Evolutionary conservation across 1,140 invertebrate genomes (phyloP).

Genomic region (Tetramorium simillimum): DNA sequence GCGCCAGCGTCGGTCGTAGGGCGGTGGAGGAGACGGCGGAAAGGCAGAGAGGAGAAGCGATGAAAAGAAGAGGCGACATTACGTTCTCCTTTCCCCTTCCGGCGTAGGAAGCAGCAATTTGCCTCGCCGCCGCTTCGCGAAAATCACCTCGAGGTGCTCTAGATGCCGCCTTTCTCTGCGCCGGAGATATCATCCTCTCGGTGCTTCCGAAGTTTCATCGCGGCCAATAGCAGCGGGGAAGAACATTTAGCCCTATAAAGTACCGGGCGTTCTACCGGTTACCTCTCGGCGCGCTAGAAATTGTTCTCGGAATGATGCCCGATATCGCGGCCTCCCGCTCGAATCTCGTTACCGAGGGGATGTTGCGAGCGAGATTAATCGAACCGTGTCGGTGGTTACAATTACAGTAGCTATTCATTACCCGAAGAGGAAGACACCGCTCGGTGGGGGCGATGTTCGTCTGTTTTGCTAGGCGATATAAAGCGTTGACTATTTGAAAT

Average conservation of each 20-base stretch:
- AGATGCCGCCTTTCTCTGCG: constrained; percentile 35
- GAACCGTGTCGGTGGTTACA: constrained; percentile 47
- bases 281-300: not conserved
- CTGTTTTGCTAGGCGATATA: not conserved
- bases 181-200: constrained; percentile 47
- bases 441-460: not conserved
- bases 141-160: constrained; percentile 55
- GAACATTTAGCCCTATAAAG: constrained; percentile 50
- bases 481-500: not conserved
- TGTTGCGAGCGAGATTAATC: constrained; percentile 34
- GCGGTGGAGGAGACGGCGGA: constrained; percentile 30
- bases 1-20: not conserved
- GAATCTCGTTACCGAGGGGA: constrained; percentile 1
- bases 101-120: constrained; percentile 59
- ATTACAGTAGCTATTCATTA: constrained; percentile 40
- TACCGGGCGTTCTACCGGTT: constrained; percentile 26
- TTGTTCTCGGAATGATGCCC: constrained; percentile 48
- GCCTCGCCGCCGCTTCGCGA: constrained; percentile 51
- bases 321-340: constrained; percentile 50
- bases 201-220: constrained; percentile 51
- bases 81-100: constrained; percentile 54
- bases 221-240: constrained; percentile 33
- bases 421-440: constrained; percentile 4
- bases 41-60: constrained; percentile 49
- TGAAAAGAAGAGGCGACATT: constrained; percentile 61